These are phyloP conservation scores for Labeo rohita DNA, from an alignment of 2,113 vertebrate species.

Conservation along the genomic window DNA sequence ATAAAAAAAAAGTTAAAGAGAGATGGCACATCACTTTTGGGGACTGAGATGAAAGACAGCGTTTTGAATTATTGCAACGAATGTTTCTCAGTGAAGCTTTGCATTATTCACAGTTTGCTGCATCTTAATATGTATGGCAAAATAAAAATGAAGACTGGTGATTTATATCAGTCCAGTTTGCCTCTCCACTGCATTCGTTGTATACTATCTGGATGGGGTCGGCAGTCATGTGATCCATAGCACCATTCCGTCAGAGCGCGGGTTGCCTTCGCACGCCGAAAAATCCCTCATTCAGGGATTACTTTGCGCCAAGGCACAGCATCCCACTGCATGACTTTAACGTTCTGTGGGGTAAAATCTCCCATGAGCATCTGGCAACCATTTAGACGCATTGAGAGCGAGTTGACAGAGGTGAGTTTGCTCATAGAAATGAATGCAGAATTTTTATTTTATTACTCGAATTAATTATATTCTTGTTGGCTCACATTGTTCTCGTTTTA, in stretches of 20 bases:
- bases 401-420: slow-evolving; percentile 61
- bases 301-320: slow-evolving; percentile 3
- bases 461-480: not conserved
- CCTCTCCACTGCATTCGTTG: slow-evolving; percentile 31
- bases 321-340: not conserved
- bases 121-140: not conserved
- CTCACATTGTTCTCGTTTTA: not conserved
- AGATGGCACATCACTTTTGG: not conserved
- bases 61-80: not conserved
- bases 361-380: slow-evolving; percentile 48
- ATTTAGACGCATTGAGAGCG: slow-evolving; percentile 58
- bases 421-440: slow-evolving; percentile 32
- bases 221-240: slow-evolving; percentile 51
- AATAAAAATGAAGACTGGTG: not conserved
- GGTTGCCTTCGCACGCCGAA: slow-evolving; percentile 49
- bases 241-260: slow-evolving; percentile 52
- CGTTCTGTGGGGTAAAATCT: not conserved
- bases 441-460: not conserved
- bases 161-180: not conserved
- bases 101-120: not conserved
- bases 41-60: not conserved
- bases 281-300: not conserved
- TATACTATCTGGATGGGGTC: slow-evolving; percentile 51
- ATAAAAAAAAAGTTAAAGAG: not conserved
- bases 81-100: not conserved